phyloP scores from a whole-genome alignment of 1,140 invertebrate genomes.

The Leptopilina boulardi region DNA sequence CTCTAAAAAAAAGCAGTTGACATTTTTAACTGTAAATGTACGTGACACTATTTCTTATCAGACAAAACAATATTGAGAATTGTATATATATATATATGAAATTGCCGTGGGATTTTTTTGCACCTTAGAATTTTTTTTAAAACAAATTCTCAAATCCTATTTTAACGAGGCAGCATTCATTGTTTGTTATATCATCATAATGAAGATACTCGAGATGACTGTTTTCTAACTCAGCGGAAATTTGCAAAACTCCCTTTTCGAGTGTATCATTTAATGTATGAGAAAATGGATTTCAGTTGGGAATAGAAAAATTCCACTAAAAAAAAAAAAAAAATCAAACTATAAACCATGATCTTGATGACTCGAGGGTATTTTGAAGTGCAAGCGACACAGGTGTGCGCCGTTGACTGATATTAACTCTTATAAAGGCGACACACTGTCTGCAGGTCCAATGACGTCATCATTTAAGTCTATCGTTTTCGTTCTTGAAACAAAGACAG shows the following conservation, averaged over 20 bases:
- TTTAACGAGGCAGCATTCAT: conserved; percentile 10
- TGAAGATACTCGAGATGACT: conserved; percentile 59
- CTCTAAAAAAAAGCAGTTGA: conserved; percentile 17
- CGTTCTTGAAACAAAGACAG: conserved; percentile 4
- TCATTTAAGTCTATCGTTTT: conserved; percentile 36
- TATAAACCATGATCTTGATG: conserved; percentile 33
- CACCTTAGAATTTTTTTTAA: conserved; percentile 9
- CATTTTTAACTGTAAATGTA: conserved; percentile 19
- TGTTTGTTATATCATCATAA: conserved; percentile 57
- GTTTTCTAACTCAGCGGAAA: conserved; percentile 63
- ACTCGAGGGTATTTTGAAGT: conserved; percentile 8
- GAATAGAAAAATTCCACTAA: not conserved
- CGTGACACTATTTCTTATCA: conserved; percentile 22
- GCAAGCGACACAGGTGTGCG: conserved; percentile 44
- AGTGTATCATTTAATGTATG: too few species aligned
- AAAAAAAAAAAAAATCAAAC: too few species aligned
- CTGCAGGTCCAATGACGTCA: conserved; percentile 62
- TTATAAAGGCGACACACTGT: conserved; percentile 63
- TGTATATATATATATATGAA: not conserved
- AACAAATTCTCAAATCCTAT: conserved; percentile 12
- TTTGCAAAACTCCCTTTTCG: too few species aligned
- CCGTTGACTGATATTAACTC: conserved; percentile 48
- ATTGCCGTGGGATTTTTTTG: conserved; percentile 23
- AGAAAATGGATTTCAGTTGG: conserved; percentile 20
- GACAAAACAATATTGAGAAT: not conserved